Conservation (phyloP, 2,888 invertebrate genomes). For the Leptinotarsa peninsularis region DNA sequence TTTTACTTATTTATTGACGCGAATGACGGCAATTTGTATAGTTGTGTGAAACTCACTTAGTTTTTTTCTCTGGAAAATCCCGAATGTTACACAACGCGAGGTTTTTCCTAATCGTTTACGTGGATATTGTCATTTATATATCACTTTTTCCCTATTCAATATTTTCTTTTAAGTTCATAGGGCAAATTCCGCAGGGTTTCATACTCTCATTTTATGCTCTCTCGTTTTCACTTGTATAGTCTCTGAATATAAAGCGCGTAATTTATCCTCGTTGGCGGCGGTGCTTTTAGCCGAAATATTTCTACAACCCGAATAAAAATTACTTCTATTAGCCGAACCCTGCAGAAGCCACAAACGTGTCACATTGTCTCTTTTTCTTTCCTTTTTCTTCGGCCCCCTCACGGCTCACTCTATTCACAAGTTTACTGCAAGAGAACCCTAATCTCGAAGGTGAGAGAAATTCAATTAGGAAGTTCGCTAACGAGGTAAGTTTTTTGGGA, state of each 20-base stretch:
- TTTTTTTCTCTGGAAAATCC: no score
- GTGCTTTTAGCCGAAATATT: constrained; percentile 8
- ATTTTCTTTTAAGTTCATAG: not conserved
- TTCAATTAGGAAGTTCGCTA: constrained; percentile 32
- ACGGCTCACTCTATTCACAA: constrained; percentile 16
- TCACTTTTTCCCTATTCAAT: not conserved
- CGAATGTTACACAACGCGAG: not conserved
- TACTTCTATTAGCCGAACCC: constrained; percentile 15
- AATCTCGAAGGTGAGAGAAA: constrained; percentile 21
- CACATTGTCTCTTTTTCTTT: not conserved
- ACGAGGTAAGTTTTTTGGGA: constrained; percentile 31
- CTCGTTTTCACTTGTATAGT: not conserved
- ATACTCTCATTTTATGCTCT: not conserved
- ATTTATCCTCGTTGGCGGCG: not conserved
- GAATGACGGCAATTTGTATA: no score
- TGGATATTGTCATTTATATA: not conserved
- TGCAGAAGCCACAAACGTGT: constrained; percentile 6
- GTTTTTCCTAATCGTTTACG: not conserved
- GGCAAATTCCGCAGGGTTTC: not conserved
- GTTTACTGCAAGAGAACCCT: constrained; percentile 13
- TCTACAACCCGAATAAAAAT: constrained; percentile 12
- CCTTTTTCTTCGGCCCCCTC: not conserved
- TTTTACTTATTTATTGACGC: no score
- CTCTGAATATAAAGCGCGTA: constrained; percentile 8
- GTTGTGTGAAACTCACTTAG: no score